These are phyloP conservation scores for Endomychus coccineus DNA, from an alignment of 2,888 invertebrate genomes.

Conservation along the genomic window DNA sequence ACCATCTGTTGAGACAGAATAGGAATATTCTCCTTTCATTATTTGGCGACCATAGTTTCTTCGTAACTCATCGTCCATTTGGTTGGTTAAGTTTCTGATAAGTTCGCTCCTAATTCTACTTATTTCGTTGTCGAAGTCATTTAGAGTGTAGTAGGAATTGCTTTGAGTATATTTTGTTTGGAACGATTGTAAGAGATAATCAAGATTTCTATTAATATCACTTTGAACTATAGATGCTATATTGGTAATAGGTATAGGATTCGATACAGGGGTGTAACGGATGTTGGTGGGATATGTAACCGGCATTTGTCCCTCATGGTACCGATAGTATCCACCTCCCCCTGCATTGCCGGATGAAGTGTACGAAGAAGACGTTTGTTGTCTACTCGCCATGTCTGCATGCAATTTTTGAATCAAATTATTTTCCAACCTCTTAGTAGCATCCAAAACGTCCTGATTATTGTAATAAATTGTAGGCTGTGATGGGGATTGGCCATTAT, in stretches of 20 bases:
- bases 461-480: constrained; percentile 32
- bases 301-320: no score
- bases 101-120: constrained; percentile 34
- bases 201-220: constrained; percentile 31
- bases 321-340: constrained; percentile 7
- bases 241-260: constrained; percentile 32
- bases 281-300: constrained; percentile 8
- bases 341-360: constrained; percentile 8
- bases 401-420: constrained; percentile 31
- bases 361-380: constrained; percentile 3
- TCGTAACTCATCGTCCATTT: constrained; percentile 33
- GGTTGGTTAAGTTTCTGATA: constrained; percentile 32
- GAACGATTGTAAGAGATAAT: constrained; percentile 29
- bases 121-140: constrained; percentile 30
- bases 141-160: constrained; percentile 14
- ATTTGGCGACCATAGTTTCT: constrained; percentile 36
- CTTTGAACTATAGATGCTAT: constrained; percentile 35
- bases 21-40: constrained; percentile 31
- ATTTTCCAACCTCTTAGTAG: constrained; percentile 33
- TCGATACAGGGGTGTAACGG: constrained; percentile 27
- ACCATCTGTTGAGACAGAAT: constrained; percentile 27
- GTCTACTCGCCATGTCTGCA: constrained; percentile 17
- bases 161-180: constrained; percentile 28
- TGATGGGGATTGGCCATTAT: constrained; percentile 20
- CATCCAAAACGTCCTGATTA: constrained; percentile 33